Conservation (phyloP, 2,113 vertebrate genomes). For the Megaleporinus macrocephalus region DNA sequence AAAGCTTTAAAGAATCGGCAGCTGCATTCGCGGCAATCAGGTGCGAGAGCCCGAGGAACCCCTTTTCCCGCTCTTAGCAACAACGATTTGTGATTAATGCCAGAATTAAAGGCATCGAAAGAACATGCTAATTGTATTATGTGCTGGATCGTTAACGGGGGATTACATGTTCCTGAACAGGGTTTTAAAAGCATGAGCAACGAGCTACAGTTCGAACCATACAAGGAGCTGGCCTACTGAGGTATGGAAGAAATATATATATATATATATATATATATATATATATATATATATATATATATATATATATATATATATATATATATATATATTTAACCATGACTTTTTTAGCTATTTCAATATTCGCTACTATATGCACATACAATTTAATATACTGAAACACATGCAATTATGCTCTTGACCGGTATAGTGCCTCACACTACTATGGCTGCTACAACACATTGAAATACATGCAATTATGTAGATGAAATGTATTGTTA, state of each 20-base stretch:
- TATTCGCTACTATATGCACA: no score
- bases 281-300: no score
- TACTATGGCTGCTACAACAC: no score
- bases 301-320: no score
- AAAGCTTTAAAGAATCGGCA: conserved; percentile 16
- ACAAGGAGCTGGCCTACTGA: neutral
- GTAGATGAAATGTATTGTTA: no score
- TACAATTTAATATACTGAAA: no score
- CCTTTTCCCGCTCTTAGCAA: conserved; percentile 9
- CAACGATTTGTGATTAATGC: conserved; percentile 30
- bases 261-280: no score
- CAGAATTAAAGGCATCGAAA: conserved; percentile 29
- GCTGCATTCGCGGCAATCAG: conserved; percentile 40
- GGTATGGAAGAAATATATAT: neutral
- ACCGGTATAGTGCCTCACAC: no score
- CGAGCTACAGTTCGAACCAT: neutral
- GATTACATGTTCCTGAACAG: conserved; percentile 44
- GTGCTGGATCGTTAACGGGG: conserved; percentile 45
- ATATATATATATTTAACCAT: no score
- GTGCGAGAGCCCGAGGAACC: neutral
- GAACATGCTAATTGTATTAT: conserved; percentile 51
- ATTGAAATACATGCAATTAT: no score
- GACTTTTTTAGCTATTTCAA: no score
- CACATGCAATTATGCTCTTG: no score
- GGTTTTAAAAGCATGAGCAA: neutral